These are phyloP conservation scores for Clarias batrachus DNA, from an alignment of 2,113 vertebrate species.

Conservation along the genomic window DNA sequence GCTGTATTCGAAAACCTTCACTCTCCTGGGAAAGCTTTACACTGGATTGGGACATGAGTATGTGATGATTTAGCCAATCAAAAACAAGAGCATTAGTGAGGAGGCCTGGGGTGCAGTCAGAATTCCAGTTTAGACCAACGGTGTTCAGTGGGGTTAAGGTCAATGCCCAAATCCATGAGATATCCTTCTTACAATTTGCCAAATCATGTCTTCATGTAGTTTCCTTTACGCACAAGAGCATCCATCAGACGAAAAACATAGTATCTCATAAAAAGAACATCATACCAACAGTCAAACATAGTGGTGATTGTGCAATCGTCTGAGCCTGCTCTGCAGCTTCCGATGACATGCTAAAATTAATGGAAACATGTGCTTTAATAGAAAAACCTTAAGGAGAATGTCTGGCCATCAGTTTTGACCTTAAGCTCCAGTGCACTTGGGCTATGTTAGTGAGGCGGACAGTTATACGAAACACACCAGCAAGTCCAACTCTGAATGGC, in stretches of 20 bases:
- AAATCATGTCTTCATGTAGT: background rate
- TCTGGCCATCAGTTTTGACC: no score
- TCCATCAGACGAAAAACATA: background rate
- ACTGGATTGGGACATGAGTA: background rate
- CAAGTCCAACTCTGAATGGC: no score
- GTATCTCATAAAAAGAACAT: no score
- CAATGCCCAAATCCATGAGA: background rate
- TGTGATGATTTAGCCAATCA: background rate
- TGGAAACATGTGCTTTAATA: no score
- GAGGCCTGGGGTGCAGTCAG: background rate
- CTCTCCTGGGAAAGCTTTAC: background rate
- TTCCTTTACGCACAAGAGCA: background rate
- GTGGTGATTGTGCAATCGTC: no score
- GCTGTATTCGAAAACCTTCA: background rate
- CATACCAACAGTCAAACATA: no score
- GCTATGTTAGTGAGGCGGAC: no score
- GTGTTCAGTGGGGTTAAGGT: background rate
- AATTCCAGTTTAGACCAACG: background rate
- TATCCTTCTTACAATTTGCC: background rate
- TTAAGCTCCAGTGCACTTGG: no score
- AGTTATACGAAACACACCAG: no score
- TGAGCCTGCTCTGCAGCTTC: no score
- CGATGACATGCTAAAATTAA: no score
- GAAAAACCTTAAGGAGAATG: no score
- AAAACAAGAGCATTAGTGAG: background rate